These are phyloP conservation scores for Elachura formosa DNA, from an alignment of 2,113 vertebrate genomes.

Conservation along the genomic window DNA sequence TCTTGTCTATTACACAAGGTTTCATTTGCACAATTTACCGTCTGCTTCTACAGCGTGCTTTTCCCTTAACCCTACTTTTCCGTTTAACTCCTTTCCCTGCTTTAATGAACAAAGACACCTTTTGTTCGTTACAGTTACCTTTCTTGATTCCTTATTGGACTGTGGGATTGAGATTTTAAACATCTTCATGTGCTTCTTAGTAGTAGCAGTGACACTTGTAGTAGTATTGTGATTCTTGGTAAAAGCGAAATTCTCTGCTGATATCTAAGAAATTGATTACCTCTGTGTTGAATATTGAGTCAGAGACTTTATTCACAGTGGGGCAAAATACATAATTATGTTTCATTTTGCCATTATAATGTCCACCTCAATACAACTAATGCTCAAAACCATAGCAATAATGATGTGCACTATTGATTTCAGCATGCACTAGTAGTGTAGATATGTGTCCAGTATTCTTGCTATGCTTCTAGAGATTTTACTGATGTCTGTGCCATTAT, in stretches of 20 bases:
- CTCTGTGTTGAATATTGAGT: not conserved
- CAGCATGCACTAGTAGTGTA: not conserved
- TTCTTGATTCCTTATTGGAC: not conserved
- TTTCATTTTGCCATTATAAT: not conserved
- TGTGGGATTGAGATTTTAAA: not conserved
- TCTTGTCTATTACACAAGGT: no score
- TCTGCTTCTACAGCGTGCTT: no score
- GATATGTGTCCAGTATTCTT: not conserved
- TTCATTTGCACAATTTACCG: no score
- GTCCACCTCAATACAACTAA: not conserved
- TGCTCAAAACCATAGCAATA: not conserved
- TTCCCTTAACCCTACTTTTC: no score
- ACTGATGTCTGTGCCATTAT: not conserved
- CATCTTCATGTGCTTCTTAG: not conserved
- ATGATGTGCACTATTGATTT: not conserved
- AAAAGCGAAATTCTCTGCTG: not conserved
- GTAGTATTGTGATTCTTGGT: not conserved
- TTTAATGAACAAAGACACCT: no score
- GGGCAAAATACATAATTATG: not conserved
- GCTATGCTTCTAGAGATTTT: not conserved
- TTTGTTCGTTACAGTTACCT: no score
- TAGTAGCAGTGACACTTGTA: not conserved
- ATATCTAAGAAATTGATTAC: not conserved
- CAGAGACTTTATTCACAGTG: not conserved
- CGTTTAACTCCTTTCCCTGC: no score